A percentile compares a stretch with the other conserved stretches of the same genome.
phyloP scores from a whole-genome alignment of 2,113 vertebrate species.

The Arvicanthis niloticus region DNA sequence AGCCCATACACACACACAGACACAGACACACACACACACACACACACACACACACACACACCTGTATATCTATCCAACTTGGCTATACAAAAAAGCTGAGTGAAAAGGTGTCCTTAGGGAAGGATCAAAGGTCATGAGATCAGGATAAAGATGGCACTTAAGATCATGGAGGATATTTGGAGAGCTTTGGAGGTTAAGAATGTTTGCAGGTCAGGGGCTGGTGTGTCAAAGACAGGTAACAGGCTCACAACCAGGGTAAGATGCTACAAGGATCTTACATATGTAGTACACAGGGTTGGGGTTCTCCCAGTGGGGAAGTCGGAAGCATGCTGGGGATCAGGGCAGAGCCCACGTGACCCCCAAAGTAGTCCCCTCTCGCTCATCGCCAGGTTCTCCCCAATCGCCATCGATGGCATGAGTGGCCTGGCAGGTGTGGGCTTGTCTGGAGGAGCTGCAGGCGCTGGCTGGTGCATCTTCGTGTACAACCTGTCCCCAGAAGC shows the following conservation, averaged over 20 bases:
- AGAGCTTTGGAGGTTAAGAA: background rate
- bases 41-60: no score
- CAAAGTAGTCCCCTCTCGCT: slow-evolving; percentile 95
- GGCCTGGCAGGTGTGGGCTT: slow-evolving; percentile 93
- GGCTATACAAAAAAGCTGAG: background rate
- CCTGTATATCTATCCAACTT: no score
- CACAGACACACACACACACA: no score
- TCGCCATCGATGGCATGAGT: slow-evolving; percentile 95
- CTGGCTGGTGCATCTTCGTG: slow-evolving; percentile 98
- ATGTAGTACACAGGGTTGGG: background rate
- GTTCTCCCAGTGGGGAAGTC: background rate
- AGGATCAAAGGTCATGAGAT: slow-evolving; percentile 82
- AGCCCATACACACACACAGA: no score
- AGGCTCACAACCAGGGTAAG: background rate
- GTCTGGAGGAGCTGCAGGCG: slow-evolving; percentile 86
- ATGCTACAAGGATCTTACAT: no score
- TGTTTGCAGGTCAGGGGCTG: background rate
- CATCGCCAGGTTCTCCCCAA: slow-evolving; percentile 94
- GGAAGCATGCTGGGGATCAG: slow-evolving; percentile 75
- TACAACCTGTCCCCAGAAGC: slow-evolving; percentile 98
- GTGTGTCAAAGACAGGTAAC: background rate
- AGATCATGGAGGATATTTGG: background rate
- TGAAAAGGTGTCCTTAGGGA: no score
- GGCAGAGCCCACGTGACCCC: slow-evolving; percentile 90
- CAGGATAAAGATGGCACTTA: background rate